These are phyloP conservation scores for Callinectes sapidus DNA, from an alignment of 2,888 invertebrate genomes.

Conservation along the genomic window DNA sequence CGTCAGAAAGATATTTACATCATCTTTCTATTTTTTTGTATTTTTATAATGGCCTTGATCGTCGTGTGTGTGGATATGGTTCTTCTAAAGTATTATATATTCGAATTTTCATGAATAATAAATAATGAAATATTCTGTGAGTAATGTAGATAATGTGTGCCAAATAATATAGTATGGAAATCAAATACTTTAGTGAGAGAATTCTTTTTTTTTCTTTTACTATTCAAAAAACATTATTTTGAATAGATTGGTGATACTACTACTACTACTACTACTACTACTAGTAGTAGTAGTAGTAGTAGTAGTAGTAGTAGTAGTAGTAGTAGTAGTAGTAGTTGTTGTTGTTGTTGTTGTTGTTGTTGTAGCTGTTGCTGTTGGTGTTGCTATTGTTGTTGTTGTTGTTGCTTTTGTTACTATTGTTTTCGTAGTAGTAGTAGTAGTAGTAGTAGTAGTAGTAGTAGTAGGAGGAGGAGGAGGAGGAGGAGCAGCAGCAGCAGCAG, in stretches of 20 bases:
- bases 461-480: too few relatives aligned
- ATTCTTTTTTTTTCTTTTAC: too few relatives aligned
- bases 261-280: neutral
- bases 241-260: too few relatives aligned
- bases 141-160: neutral
- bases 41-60: neutral
- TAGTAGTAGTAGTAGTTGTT: too few relatives aligned
- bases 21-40: neutral
- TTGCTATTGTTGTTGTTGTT: too few relatives aligned
- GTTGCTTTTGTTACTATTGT: too few relatives aligned
- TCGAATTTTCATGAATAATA: neutral
- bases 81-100: neutral
- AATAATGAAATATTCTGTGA: too few relatives aligned
- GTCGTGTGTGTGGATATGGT: neutral
- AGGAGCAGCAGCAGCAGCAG: too few relatives aligned
- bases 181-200: neutral
- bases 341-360: too few relatives aligned
- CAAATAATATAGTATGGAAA: neutral
- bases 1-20: neutral
- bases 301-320: neutral
- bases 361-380: too few relatives aligned
- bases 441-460: too few relatives aligned
- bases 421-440: neutral
- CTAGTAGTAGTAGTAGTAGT: neutral
- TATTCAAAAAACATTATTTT: too few relatives aligned